Evolutionary conservation across 2,888 invertebrate genomes (phyloP).

Genomic region (Drepana falcataria): DNA sequence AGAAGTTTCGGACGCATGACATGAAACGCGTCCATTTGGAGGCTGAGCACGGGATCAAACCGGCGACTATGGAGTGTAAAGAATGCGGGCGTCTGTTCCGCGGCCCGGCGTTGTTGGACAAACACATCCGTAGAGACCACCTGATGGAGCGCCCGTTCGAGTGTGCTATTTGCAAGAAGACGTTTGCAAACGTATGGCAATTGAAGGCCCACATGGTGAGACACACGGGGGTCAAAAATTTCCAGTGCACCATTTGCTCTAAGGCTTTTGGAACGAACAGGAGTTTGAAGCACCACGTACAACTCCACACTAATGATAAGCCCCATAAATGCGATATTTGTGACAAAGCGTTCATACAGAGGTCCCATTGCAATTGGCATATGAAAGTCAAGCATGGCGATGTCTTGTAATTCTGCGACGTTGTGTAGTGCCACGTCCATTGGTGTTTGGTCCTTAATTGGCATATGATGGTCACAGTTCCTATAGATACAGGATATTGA

Average conservation of each 20-base stretch:
- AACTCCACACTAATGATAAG: constrained; percentile 30
- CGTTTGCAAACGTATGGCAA: constrained; percentile 29
- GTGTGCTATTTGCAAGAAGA: constrained; percentile 56
- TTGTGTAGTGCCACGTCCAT: too few relatives aligned
- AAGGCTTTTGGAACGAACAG: constrained; percentile 29
- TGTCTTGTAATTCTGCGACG: constrained; percentile 1
- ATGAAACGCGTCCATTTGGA: constrained; percentile 38
- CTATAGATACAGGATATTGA: too few relatives aligned
- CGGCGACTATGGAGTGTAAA: constrained; percentile 29
- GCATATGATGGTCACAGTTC: too few relatives aligned
- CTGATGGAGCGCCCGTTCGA: constrained; percentile 47
- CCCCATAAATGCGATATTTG: constrained; percentile 23
- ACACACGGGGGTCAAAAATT: constrained; percentile 46
- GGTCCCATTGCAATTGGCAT: constrained; percentile 20
- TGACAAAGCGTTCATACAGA: constrained; percentile 22
- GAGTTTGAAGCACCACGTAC: constrained; percentile 31
- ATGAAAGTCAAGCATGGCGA: constrained; percentile 17
- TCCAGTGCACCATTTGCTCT: constrained; percentile 45
- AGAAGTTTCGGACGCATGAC: constrained; percentile 31
- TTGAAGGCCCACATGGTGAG: constrained; percentile 40
- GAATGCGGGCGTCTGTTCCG: constrained; percentile 38
- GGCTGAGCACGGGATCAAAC: constrained; percentile 31
- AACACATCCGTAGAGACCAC: constrained; percentile 46
- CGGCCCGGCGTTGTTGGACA: constrained; percentile 22
- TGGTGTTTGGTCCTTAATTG: too few relatives aligned